Percentiles rank a stretch among this genome's conserved stretches.
phyloP scores from a whole-genome alignment of 2,888 invertebrate species.

The Agrenia bidenticulata region DNA sequence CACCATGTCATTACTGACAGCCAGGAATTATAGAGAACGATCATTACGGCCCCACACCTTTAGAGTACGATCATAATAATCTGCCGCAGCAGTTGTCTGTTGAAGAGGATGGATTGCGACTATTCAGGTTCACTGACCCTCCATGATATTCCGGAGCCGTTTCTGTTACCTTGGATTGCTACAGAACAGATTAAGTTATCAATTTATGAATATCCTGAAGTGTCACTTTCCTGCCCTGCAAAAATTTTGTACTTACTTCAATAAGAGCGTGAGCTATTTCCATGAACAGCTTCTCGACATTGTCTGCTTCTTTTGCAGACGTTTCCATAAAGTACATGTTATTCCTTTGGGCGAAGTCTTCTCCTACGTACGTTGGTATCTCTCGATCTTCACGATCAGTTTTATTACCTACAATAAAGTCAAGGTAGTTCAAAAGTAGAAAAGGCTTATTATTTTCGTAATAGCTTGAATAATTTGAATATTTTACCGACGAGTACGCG shows the following conservation, averaged over 20 bases:
- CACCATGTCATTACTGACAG: too few relatives aligned
- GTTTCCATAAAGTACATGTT: constrained; percentile 98
- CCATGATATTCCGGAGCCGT: constrained; percentile 47
- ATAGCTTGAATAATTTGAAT: too few relatives aligned
- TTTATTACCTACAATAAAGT: constrained; percentile 82
- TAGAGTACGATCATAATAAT: constrained; percentile 37
- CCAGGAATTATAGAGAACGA: too few relatives aligned
- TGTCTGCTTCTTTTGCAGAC: constrained; percentile 95
- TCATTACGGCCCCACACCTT: too few relatives aligned
- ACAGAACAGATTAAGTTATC: constrained; percentile 15
- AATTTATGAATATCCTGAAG: too few relatives aligned
- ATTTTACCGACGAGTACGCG: constrained; percentile 86
- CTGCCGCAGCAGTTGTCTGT: constrained; percentile 50
- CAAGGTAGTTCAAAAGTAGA: too few relatives aligned
- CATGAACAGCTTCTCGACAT: constrained; percentile 93
- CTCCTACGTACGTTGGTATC: constrained; percentile 90
- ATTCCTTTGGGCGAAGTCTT: constrained; percentile 91
- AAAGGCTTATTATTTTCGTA: too few relatives aligned
- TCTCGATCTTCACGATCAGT: constrained; percentile 95
- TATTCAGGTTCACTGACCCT: constrained; percentile 46
- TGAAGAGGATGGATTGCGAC: constrained; percentile 43
- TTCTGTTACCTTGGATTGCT: constrained; percentile 52
- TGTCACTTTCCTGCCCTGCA: too few relatives aligned
- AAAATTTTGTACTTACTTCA: constrained; percentile 64
- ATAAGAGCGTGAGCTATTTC: constrained; percentile 92